Evolutionary conservation across 2,888 invertebrate species (phyloP), one percentile per base, ranked within the genome.

Genomic region (Brachyptera risi): DNA sequence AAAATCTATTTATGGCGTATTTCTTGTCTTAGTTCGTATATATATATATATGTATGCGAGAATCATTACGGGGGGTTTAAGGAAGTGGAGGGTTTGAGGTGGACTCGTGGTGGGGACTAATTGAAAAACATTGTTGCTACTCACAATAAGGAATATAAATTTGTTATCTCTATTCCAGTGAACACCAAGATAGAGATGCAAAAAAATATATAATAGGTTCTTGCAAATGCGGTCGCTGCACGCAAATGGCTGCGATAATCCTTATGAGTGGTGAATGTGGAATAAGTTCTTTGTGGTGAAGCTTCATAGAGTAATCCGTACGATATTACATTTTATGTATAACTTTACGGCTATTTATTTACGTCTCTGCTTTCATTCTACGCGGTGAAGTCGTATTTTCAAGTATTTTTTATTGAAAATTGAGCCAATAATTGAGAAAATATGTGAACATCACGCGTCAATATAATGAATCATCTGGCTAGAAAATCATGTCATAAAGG

Each of bases 141-240:
- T 37, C 54, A 54, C 54, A 44, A 21, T 11, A 54, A 54, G 54
- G 54, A 54, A 54, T 54, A 54, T 54, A 54, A 54, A 54, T 54
- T 35, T 37, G 54, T 54, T 54, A 54, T 54, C 54, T 54, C 54
- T 21, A 23, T 54, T 54, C 21, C 54, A 54, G 37, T 54, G 54
- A 37, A 54, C 37, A 31, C 11, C 50, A 51, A 37, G 54, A 54
- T 54, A 21, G 7, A 54, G 54, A 37, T 54, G 54, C 37, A 54
- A 54, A 54, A 54, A 54, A 37, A 13, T 54, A 54, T 19, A 54
- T 15, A n/a, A n/a, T n/a, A n/a, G n/a, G n/a, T n/a, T n/a, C 11
- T 19, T 19, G 13, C 54, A 54, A 47, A 54, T 54, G 35, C 19
- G 17, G 15, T 19, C 1, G 21, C 17, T 54, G 35, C 54, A 54